Conservation (phyloP, 1,140 invertebrate species). For the Aphaenogaster floridana region DNA sequence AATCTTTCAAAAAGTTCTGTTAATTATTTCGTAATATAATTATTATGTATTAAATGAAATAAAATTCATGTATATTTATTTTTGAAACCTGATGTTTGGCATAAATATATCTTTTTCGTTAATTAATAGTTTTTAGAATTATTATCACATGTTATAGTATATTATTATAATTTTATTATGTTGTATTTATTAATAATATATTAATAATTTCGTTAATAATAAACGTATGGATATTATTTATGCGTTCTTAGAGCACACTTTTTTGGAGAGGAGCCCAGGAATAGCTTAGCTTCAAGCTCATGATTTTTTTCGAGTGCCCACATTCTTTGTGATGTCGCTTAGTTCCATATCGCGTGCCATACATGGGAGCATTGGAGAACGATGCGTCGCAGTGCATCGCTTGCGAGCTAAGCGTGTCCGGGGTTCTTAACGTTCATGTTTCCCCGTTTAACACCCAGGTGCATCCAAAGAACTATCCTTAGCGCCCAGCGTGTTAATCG, state of each 20-base stretch:
- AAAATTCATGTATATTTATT: neutral
- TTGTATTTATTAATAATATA: conserved; percentile 12
- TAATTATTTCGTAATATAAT: neutral
- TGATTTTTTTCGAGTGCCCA: neutral
- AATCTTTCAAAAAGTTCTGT: neutral
- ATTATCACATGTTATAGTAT: neutral
- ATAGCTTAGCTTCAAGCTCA: neutral
- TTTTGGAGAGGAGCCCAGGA: neutral
- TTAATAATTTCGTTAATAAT: neutral
- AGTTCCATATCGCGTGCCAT: neutral
- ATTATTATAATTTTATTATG: conserved; percentile 15
- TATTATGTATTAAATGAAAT: neutral
- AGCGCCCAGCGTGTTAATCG: conserved; percentile 39
- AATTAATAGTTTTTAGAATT: conserved; percentile 16
- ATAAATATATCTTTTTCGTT: neutral
- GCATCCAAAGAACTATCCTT: conserved; percentile 55
- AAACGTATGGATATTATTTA: neutral
- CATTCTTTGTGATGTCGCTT: conserved; percentile 13
- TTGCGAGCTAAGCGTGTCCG: conserved; percentile 15
- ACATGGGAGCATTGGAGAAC: neutral
- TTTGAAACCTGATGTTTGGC: neutral
- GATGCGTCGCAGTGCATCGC: neutral
- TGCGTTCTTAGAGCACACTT: neutral
- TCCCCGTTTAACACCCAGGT: neutral
- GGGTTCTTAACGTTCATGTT: conserved; percentile 19